A percentile compares a stretch with the other conserved stretches of the same genome.
Conservation (phyloP, 2,113 vertebrate species). For the Dicerorhinus sumatrensis region DNA sequence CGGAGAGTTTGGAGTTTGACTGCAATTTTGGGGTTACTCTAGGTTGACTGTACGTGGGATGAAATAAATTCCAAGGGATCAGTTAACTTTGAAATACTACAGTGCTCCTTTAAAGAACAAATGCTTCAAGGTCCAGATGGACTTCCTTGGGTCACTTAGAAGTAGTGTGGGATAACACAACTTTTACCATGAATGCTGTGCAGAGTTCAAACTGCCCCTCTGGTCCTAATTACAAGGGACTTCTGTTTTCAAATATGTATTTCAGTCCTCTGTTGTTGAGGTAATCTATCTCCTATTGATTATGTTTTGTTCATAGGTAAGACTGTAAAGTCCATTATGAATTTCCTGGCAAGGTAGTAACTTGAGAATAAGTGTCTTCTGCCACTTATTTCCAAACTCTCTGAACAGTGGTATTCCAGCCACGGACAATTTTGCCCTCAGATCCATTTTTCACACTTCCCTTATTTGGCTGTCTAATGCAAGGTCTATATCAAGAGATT, state of each 20-base stretch:
- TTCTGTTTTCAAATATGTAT: background rate
- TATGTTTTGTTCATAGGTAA: background rate
- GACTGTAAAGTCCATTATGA: background rate
- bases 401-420: background rate
- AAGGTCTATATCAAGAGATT: background rate
- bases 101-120: background rate
- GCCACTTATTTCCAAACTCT: background rate
- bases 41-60: background rate
- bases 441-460: background rate
- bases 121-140: background rate
- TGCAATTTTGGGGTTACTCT: background rate
- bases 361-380: background rate
- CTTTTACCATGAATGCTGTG: background rate
- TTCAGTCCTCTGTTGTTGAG: background rate
- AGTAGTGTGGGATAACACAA: rapidly evolving
- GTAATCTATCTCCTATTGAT: background rate
- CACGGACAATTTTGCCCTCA: background rate
- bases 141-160: background rate
- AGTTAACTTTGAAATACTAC: background rate
- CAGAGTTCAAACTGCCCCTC: background rate
- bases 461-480: background rate
- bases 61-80: background rate
- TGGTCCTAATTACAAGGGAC: background rate
- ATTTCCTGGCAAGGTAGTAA: background rate
- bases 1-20: background rate